phyloP scores from a whole-genome alignment of 2,888 invertebrate genomes.

The Aphodius granarius region DNA sequence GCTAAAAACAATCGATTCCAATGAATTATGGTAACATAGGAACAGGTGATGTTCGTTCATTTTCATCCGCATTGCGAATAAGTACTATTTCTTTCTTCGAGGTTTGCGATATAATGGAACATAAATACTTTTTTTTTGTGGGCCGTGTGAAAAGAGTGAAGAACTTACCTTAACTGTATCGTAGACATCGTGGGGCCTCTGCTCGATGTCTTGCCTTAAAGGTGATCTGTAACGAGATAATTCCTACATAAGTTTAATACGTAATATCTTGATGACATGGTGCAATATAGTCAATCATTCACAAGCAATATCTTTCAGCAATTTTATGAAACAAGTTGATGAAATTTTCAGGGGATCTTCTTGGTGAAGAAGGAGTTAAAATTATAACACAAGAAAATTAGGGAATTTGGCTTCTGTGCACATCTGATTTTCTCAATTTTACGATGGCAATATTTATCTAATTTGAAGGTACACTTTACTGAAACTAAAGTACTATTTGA shows the following conservation, averaged over 20 bases:
- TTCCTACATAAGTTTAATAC: too few relatives aligned
- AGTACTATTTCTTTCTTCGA: neutral
- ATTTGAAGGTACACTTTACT: too few relatives aligned
- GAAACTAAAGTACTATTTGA: too few relatives aligned
- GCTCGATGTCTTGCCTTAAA: constrained; percentile 21
- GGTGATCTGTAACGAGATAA: constrained; percentile 25
- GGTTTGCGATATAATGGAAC: neutral
- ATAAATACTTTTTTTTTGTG: neutral
- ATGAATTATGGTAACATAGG: neutral
- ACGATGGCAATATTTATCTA: too few relatives aligned
- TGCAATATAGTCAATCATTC: neutral
- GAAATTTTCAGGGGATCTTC: too few relatives aligned
- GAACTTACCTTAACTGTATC: constrained; percentile 50
- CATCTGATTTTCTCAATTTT: too few relatives aligned
- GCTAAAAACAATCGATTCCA: neutral
- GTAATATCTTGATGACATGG: neutral
- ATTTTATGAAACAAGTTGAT: too few relatives aligned
- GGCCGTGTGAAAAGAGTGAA: neutral
- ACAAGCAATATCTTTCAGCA: neutral
- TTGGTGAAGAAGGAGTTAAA: too few relatives aligned
- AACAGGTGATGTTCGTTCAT: neutral
- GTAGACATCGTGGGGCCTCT: constrained; percentile 42
- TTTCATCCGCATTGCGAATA: neutral
- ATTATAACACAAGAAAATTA: too few relatives aligned
- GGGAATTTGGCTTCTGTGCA: too few relatives aligned